phyloP scores from a whole-genome alignment of 1,140 invertebrate genomes.

The Holcopasites calliopsidis region DNA sequence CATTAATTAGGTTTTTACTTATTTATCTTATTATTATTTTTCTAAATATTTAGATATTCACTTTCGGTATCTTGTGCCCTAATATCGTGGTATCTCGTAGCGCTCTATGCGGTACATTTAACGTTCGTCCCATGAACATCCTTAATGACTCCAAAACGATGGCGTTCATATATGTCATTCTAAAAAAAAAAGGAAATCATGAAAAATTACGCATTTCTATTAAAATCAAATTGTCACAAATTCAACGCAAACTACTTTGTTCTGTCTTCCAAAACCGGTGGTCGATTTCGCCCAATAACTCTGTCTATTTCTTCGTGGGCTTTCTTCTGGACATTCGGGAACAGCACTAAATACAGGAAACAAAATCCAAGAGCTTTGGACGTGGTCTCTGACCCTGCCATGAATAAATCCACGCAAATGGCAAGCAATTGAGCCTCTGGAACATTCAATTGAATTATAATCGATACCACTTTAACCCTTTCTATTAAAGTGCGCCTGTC shows the following conservation, averaged over 20 bases:
- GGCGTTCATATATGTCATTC: conserved; percentile 90
- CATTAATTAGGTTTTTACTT: conserved; percentile 8
- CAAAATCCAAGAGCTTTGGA: conserved; percentile 88
- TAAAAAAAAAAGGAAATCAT: conserved; percentile 63
- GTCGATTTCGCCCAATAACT: conserved; percentile 84
- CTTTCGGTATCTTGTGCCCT: conserved; percentile 89
- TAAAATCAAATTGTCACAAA: background rate
- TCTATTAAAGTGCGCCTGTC: background rate
- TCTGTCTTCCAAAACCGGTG: conserved; percentile 86
- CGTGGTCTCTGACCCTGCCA: conserved; percentile 91
- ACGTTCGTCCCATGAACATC: conserved; percentile 88
- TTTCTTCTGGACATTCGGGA: conserved; percentile 89
- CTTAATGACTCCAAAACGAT: conserved; percentile 87
- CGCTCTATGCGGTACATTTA: conserved; percentile 89
- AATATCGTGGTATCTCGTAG: conserved; percentile 85
- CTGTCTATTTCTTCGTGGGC: conserved; percentile 90
- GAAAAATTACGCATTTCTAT: background rate
- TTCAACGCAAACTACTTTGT: conserved; percentile 78
- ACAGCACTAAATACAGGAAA: conserved; percentile 87
- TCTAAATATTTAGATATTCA: conserved; percentile 67
- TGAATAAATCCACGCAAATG: conserved; percentile 89
- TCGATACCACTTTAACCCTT: background rate
- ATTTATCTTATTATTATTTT: background rate
- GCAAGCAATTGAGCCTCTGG: conserved; percentile 86
- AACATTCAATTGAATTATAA: conserved; percentile 24